Percentiles rank a stretch among this genome's conserved stretches.
phyloP scores from a whole-genome alignment of 2,113 vertebrate genomes.

The Sialia sialis region DNA sequence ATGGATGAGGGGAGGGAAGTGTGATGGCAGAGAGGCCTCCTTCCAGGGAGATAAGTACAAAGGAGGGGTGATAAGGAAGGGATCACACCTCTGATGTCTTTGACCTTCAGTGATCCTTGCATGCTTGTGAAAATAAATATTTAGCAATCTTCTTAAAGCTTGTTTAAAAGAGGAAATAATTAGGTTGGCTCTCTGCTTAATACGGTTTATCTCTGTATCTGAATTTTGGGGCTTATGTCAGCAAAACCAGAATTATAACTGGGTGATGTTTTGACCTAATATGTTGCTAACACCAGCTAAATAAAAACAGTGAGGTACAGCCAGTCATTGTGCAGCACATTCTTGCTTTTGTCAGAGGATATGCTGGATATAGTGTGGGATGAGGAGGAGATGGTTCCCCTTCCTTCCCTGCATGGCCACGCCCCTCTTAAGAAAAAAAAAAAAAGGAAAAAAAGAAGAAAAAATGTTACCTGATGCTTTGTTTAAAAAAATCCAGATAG shows the following conservation, averaged over 20 bases:
- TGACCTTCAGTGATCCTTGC: slow-evolving; percentile 40
- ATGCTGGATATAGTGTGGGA: neutral
- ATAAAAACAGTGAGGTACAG: neutral
- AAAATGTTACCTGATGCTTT: neutral
- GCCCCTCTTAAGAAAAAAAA: neutral
- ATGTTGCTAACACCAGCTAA: neutral
- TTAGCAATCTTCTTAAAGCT: slow-evolving; percentile 44
- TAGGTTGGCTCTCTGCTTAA: neutral
- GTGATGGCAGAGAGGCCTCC: neutral
- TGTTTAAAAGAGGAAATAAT: slow-evolving; percentile 46
- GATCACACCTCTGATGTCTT: slow-evolving; percentile 55
- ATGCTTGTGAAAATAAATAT: slow-evolving; percentile 51
- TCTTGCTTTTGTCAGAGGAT: slow-evolving; percentile 41
- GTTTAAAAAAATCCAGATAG: neutral
- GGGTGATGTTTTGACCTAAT: neutral
- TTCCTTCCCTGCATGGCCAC: neutral
- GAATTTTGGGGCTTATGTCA: slow-evolving; percentile 11
- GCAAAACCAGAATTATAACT: neutral
- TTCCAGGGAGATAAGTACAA: slow-evolving; percentile 11
- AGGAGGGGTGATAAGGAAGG: neutral
- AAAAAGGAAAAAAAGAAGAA: too few relatives aligned
- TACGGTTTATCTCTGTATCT: neutral
- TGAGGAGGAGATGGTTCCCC: neutral
- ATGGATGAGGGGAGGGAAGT: slow-evolving; percentile 22
- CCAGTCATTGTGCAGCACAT: neutral